phyloP scores from a whole-genome alignment of 92 coral and sea anemone species.

The Epizoanthus stellaris region DNA sequence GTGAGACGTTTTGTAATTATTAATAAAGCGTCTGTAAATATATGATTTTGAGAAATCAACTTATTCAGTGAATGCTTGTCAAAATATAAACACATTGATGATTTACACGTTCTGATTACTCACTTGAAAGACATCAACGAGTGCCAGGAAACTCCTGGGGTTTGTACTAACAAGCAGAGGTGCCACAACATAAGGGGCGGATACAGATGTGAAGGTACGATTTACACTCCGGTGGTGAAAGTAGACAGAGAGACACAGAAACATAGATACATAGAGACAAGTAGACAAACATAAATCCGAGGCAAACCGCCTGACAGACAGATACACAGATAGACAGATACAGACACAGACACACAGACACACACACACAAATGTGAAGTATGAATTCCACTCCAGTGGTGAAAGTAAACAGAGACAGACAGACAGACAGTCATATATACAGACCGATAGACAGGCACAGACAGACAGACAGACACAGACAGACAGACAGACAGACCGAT shows the following conservation, averaged over 20 bases:
- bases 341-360: too few relatives aligned
- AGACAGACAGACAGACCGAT: neutral
- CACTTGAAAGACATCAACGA: constrained; percentile 74
- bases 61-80: too few relatives aligned
- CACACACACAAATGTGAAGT: too few relatives aligned
- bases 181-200: constrained; percentile 72
- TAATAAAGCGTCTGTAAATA: too few relatives aligned
- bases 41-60: too few relatives aligned
- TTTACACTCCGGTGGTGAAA: constrained; percentile 14
- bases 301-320: neutral
- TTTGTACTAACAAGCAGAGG: constrained; percentile 44
- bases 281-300: too few relatives aligned
- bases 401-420: too few relatives aligned
- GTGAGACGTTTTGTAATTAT: too few relatives aligned
- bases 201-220: constrained; percentile 70
- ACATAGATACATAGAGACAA: neutral
- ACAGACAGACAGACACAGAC: neutral
- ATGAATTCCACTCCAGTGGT: too few relatives aligned
- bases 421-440: neutral
- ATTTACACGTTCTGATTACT: neutral
- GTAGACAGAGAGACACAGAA: neutral
- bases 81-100: neutral
- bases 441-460: neutral
- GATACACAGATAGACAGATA: neutral
- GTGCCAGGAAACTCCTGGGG: constrained; percentile 51